A percentile compares a stretch with the other conserved stretches of the same genome.
These are phyloP conservation scores for Salarias fasciatus DNA, from an alignment of 2,797 vertebrate genomes.

Conservation along the genomic window DNA sequence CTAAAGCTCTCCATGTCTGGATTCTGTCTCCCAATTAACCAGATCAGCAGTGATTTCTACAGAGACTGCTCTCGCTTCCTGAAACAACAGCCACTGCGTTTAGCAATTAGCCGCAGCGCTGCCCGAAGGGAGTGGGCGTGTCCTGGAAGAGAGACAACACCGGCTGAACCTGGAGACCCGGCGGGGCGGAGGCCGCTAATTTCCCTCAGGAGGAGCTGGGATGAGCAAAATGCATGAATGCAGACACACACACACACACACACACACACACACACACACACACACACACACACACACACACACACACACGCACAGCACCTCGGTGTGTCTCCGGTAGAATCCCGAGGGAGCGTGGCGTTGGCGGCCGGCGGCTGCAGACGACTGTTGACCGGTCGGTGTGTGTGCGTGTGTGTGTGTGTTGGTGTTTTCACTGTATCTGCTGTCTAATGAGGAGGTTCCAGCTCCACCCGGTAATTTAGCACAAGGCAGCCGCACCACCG, in stretches of 20 bases:
- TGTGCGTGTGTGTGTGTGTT: no score
- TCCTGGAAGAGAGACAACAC: constrained; percentile 68
- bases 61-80: constrained; percentile 66
- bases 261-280: constrained; percentile 53
- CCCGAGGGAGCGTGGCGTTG: constrained; percentile 58
- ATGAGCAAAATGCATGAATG: constrained; percentile 53
- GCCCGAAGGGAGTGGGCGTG: constrained; percentile 72
- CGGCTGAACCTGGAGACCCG: constrained; percentile 59
- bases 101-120: constrained; percentile 71
- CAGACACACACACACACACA: constrained; percentile 56
- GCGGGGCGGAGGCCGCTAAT: constrained; percentile 73
- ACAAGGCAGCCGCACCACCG: constrained; percentile 86
- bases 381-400: constrained; percentile 77
- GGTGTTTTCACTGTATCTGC: constrained; percentile 71
- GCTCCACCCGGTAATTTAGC: constrained; percentile 90
- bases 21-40: constrained; percentile 64
- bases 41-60: constrained; percentile 48
- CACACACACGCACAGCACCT: constrained; percentile 41
- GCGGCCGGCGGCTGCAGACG: constrained; percentile 51
- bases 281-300: constrained; percentile 27
- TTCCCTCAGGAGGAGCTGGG: constrained; percentile 79
- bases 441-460: constrained; percentile 90
- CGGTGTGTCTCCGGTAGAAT: constrained; percentile 46
- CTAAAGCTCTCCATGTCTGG: constrained; percentile 34
- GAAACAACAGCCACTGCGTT: constrained; percentile 73